Base-by-base conservation (phyloP, 2,113 vertebrate species). In the Oncorhynchus masou region DNA sequence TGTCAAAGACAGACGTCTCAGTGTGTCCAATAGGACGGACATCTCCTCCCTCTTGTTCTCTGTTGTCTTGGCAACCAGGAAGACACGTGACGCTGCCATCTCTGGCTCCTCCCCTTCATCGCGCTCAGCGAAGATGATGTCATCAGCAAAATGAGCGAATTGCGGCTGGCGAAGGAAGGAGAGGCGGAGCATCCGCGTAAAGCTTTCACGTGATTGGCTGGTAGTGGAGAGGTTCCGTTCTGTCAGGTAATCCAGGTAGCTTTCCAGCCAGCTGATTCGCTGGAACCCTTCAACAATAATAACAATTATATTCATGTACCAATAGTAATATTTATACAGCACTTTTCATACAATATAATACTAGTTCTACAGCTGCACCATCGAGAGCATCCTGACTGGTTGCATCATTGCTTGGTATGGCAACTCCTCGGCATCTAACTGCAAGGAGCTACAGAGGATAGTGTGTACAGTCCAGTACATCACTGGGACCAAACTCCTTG, bases 11-110 rank as follows among this genome's bases (percentile, higher is more conserved):
- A 99, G 91, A 84, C 96, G 96, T 45, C 97, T 94, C 83, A 99
- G 91, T 7, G 98, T 99, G 89, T 99, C 97, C 88, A 99, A 92
- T 85, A 99, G 95, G 86, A 95, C 94, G 12, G 97, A 98, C 92
- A 99, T 97, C 95, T 99, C 98, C 92, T 98, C 95, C 19, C 96
- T 95, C 87, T 98, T 99, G 81, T 97, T 98, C 91, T 98, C 97
- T 68, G 97, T 98, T 3, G 97, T 99, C 92, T 99, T 98, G 87
- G 98, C 98, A 68, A 97, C 96, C 88, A 99, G 90, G 89, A 97
- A 99, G 94, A 99, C 96, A 77, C 97, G 94, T 5, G 98, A 99
- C 64, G 97, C 98, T 67, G 97, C 96, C 34, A 99, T 94, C 15
- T 99, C 97, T 0, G 96, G 94, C 90, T 98, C 97, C 90, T 98